Base-by-base conservation (phyloP, 1,140 invertebrate genomes). In the Mya arenaria region DNA sequence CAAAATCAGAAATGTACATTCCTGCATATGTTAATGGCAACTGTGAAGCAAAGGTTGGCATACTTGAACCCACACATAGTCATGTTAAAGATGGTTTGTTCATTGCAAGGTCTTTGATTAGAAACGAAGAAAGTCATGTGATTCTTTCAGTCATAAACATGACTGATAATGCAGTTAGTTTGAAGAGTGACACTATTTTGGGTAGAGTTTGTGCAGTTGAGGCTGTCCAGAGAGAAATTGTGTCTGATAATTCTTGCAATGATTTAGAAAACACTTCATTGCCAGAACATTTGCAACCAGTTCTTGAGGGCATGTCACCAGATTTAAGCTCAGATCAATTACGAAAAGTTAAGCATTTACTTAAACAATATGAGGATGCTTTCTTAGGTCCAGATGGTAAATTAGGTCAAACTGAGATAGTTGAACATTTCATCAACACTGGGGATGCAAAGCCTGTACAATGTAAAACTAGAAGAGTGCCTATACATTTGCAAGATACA, bases 371-470 rank as follows among this genome's bases (percentile, higher is more conserved):
- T 72, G 34, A 32, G 15, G 85, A 86, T 71, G 56, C 84, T 17
- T 86, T 85, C 55, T 34, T 84, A 2, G 69, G 69, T 17, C 75
- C 48, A 23, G 74, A 84, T 44, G 66, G 71, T 0, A 48, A 82
- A 41, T 32, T 85, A 37, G 83, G 83, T 17, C 74, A 71, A 34
- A 83, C 83, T 8, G 25, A 63, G 39, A 6, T 86, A 1, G 63
- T 56, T 4, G 3, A 75, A 74, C 83, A 85, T 63, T 62, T 17
- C 19, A 85, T 85, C 37, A 41, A 84, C 36, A 83, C 75, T 5
- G 82, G 75, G 0, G 25, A 72, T 60, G 81, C 74, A 30, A 30
- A 34, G 37, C 84, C 84, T 55, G 48, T 81, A 25, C 78, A 68
- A 55, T 66, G 34, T 41, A 78, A 58, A 37, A 17, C 80, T 36